Evolutionary conservation across 2,797 vertebrate genomes (phyloP), one percentile per base, ranked within the genome.

Genomic region (Thaleichthys pacificus): DNA sequence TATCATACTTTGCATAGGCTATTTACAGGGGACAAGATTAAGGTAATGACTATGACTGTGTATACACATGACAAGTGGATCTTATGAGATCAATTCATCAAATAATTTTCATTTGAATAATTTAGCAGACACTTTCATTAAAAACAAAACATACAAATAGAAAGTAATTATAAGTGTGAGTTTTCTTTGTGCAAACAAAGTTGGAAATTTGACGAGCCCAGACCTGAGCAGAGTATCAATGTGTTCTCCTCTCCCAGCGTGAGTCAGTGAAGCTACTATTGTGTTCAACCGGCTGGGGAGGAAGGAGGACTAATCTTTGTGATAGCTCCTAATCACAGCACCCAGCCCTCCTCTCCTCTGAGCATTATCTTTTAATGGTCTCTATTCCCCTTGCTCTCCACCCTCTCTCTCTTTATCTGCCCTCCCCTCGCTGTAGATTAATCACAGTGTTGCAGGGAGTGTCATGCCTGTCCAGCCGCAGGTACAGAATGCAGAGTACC

Each of bases 341-440:
- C 15, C 51, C 51, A 56, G 19, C 15, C 51, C 51, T 56, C 51
- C 19, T n/a, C 19, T n/a, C 19, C 51, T 7, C 19, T 1, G 19
- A 56, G 19, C 19, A 56, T 56, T 56, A 56, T 56, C 51, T 56
- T 56, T 56, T 56, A 56, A 28, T 24, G 61, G 26, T 28, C 61
- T 63, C 61, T 63, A 35, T 30, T 32, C 32, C 32, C 7, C 17
- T 24, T 17, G 26, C 32, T 17, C 61, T 32, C 24, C 28, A 28
- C n/a, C 61, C 61, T 12, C 26, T 28, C 24, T 58, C 21, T 47
- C 70, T 71, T n/a, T 30, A 30, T 42, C 51, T 56, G 15, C 51
- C 51, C 19, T 17, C 51, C 19, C 19, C 51, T n/a, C 51, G 19
- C 51, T 56, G 19, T 6, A 56, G 51, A 56, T 56, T 56, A 56